Conservation (phyloP, 2,797 vertebrate genomes). For the Hylomyscus alleni region DNA sequence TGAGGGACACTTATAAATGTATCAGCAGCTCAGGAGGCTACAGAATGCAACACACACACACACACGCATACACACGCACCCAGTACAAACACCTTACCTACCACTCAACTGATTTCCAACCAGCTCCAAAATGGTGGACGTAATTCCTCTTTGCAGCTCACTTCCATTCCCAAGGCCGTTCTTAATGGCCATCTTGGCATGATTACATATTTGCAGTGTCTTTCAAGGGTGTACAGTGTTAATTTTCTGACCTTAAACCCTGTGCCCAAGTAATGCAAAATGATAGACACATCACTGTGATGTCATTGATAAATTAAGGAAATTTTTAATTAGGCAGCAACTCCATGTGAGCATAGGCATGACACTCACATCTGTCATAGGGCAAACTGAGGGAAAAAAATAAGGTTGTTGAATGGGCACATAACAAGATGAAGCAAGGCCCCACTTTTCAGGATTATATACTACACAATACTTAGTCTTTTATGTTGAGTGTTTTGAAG, state of each 20-base stretch:
- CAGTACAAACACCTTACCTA: fast-evolving
- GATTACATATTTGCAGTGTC: neutral
- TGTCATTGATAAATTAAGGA: neutral
- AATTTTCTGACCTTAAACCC: neutral
- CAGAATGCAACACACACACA: neutral
- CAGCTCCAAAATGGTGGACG: no score
- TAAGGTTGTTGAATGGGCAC: neutral
- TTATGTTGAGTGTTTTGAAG: conserved; percentile 15
- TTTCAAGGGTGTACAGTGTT: neutral
- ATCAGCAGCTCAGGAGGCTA: neutral
- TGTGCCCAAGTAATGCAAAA: neutral
- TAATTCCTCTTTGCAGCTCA: neutral
- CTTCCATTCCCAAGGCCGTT: neutral
- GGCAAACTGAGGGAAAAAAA: neutral
- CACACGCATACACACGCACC: fast-evolving
- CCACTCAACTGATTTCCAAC: no score
- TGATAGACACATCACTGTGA: neutral
- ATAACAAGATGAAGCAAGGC: neutral
- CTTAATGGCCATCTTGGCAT: neutral
- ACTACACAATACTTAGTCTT: neutral
- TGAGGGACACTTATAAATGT: no score
- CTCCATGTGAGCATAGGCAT: neutral
- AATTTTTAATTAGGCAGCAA: neutral
- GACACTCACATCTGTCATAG: neutral
- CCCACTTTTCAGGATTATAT: neutral